phyloP scores from a whole-genome alignment of 2,888 invertebrate genomes.

The Crepidodera aurea region DNA sequence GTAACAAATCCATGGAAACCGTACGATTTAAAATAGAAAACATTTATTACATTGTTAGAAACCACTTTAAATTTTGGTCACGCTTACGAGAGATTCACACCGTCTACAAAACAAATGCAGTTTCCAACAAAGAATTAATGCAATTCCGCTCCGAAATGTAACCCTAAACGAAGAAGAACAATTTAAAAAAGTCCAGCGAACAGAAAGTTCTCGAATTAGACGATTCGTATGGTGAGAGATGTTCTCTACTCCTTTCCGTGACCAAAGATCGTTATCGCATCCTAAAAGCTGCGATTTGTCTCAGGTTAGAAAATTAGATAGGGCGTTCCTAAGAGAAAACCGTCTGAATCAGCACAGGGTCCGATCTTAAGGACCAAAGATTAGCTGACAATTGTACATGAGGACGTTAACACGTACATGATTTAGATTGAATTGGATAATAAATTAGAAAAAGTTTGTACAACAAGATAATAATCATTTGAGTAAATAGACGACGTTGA shows the following conservation, averaged over 20 bases:
- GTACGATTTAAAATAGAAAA: not conserved
- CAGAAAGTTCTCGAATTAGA: conserved; percentile 16
- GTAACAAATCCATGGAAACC: no score
- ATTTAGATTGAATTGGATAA: conserved; percentile 2
- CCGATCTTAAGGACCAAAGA: conserved; percentile 47
- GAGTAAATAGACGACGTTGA: no score
- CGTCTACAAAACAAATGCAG: conserved; percentile 9
- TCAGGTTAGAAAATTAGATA: conserved; percentile 54
- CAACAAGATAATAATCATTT: no score
- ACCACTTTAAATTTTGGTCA: conserved; percentile 8
- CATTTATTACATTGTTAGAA: not conserved
- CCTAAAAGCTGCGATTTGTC: conserved; percentile 58
- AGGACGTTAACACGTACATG: conserved; percentile 30
- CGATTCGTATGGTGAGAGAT: conserved; percentile 25
- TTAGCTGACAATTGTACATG: conserved; percentile 47
- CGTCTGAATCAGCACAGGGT: conserved; percentile 56
- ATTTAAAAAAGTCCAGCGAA: conserved; percentile 2
- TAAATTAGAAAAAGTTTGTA: no score
- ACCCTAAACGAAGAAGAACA: conserved; percentile 7
- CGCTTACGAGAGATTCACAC: conserved; percentile 2
- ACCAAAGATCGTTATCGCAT: conserved; percentile 58
- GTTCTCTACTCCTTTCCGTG: conserved; percentile 53
- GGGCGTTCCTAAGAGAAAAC: conserved; percentile 51
- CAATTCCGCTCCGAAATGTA: conserved; percentile 1
- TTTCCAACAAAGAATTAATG: conserved; percentile 14